Conservation (phyloP, 2,113 vertebrate species). For the Eptesicus fuscus region DNA sequence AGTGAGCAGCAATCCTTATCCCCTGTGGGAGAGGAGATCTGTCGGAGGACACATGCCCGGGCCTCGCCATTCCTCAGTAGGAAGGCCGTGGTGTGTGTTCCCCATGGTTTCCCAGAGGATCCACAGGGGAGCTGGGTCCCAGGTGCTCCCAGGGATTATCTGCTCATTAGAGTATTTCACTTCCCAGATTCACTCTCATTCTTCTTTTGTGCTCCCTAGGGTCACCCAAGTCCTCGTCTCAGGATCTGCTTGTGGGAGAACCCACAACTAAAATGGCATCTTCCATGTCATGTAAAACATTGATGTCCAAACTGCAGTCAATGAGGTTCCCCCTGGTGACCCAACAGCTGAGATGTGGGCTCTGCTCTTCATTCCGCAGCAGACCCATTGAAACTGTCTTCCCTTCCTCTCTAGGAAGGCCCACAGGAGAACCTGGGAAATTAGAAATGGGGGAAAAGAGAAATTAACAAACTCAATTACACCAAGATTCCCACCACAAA, state of each 20-base stretch:
- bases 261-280: not conserved
- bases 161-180: rapidly evolving
- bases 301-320: not conserved
- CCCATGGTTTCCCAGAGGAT: not conserved
- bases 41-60: rapidly evolving
- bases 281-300: not conserved
- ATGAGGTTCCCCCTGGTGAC: not conserved
- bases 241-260: not conserved
- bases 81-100: too few relatives aligned
- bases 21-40: too few relatives aligned
- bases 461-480: not conserved
- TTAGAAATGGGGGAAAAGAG: too few relatives aligned
- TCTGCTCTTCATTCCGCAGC: not conserved
- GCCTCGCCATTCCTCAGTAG: too few relatives aligned
- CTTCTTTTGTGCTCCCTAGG: not conserved
- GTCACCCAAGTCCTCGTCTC: not conserved
- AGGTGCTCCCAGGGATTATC: not conserved
- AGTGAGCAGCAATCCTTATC: not conserved
- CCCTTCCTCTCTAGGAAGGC: not conserved
- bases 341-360: not conserved
- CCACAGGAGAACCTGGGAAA: not conserved
- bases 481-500: not conserved
- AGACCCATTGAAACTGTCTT: not conserved
- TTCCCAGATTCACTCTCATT: not conserved
- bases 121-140: too few relatives aligned